Base-by-base conservation (phyloP, 2,113 vertebrate species). In the Syngnathoides biaculeatus region DNA sequence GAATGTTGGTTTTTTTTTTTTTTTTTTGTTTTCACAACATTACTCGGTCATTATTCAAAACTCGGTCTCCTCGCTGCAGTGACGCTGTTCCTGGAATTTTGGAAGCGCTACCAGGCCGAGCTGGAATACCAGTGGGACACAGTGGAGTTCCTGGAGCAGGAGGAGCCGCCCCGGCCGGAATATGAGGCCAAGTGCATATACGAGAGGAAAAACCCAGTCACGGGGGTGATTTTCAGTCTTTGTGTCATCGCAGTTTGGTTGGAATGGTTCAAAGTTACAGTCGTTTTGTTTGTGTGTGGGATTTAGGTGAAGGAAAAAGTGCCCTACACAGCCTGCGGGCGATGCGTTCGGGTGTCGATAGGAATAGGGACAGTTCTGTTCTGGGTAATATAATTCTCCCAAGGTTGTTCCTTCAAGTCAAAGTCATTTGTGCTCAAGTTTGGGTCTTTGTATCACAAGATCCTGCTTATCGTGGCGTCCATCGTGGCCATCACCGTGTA, bases 81-180 rank as follows among this genome's bases (percentile, higher is more conserved):
- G 12, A 97, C 95, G 0, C 69, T 97, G 78, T 97, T 98, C 71
- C 82, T 98, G 90, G 95, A 97, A 89, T 96, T 98, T 53, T 97
- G 96, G 95, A 98, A 97, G 80, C 90, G 95, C 6, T 92, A 95
- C 53, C 95, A 98, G 84, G 94, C 95, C 3, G 92, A 94, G 53
- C 89, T 98, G 35, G 95, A 97, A 78, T 98, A 97, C 2, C 90
- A 94, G 13, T 98, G 96, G 96, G 95, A 98, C 89, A 96, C 95
- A 0, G 93, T 94, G 43, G 95, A 97, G 82, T 93, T 93, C 65
- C 86, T 97, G 12, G 94, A 96, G 77, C 95, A 97, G 86, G 94
- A 96, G 71, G 93, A 96, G 66, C 93, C 91, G 7, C 58, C 94
- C 63, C 92, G 95, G 0, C 94, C 96, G 0, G 96, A 98, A 59